phyloP scores from a whole-genome alignment of 2,888 invertebrate species.

The Mystacides longicornis region DNA sequence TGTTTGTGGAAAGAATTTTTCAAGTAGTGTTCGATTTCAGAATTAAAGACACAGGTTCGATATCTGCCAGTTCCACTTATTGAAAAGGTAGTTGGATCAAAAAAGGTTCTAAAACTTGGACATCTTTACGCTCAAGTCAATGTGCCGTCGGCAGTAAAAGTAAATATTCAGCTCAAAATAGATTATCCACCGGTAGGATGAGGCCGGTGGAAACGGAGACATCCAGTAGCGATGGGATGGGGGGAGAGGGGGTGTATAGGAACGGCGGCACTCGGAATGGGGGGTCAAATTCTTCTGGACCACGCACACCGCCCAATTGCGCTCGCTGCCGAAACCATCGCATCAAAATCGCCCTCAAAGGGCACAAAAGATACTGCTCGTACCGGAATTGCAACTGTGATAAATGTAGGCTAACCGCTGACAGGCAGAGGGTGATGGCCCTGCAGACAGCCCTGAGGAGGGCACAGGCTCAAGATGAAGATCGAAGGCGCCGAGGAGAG shows the following conservation, averaged over 20 bases:
- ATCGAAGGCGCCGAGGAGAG: constrained; percentile 44
- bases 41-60: no score
- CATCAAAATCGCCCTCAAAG: constrained; percentile 80
- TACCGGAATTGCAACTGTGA: constrained; percentile 78
- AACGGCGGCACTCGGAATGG: constrained; percentile 46
- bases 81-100: no score
- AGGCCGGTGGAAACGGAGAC: constrained; percentile 25
- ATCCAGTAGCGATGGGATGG: constrained; percentile 40
- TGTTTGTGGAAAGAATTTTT: no score
- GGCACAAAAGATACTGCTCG: constrained; percentile 88
- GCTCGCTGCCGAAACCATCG: constrained; percentile 89
- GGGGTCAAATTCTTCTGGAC: constrained; percentile 52
- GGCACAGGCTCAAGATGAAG: constrained; percentile 81
- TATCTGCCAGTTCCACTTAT: no score
- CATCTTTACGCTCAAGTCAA: neutral
- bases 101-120: no score
- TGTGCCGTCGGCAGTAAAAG: constrained; percentile 5
- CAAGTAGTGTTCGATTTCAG: no score
- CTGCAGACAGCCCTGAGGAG: constrained; percentile 75
- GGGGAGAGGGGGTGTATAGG: constrained; percentile 37
- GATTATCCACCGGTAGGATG: constrained; percentile 20
- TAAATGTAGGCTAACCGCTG: constrained; percentile 79
- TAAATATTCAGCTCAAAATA: constrained; percentile 24
- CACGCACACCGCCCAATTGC: constrained; percentile 84
- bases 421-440: constrained; percentile 85